These are phyloP conservation scores for Papilio dardanus DNA, from an alignment of 1,140 invertebrate species.

Conservation along the genomic window DNA sequence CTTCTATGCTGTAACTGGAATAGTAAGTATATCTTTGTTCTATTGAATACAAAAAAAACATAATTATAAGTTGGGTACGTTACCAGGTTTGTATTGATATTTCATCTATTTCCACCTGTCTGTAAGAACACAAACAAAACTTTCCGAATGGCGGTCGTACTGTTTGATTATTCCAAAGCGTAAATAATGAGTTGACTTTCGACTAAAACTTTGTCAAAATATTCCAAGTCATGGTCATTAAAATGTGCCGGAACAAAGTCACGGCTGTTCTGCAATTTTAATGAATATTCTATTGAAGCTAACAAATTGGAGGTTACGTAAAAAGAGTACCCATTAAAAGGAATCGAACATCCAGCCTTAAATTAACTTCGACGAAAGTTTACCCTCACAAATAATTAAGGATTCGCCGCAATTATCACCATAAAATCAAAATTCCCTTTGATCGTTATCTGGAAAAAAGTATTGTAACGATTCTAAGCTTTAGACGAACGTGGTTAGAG, in stretches of 20 bases:
- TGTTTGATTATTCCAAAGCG: background rate
- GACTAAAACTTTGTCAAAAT: conserved; percentile 53
- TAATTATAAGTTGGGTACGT: background rate
- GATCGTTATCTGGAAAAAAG: conserved; percentile 70
- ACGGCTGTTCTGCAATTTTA: conserved; percentile 62
- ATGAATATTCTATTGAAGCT: conserved; percentile 76
- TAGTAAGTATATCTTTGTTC: background rate
- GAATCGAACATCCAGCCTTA: conserved; percentile 75
- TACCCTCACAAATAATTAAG: conserved; percentile 82
- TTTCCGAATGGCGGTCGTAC: background rate
- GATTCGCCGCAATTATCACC: conserved; percentile 82
- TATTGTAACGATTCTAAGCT: conserved; percentile 53
- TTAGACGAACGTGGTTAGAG: conserved; percentile 51
- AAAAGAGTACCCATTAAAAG: conserved; percentile 81
- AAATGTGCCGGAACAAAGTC: conserved; percentile 60
- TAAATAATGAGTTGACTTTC: conserved; percentile 21
- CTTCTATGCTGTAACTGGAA: background rate
- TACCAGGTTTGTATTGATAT: background rate
- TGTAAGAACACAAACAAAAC: background rate
- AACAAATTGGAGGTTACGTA: conserved; percentile 78
- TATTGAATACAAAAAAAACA: background rate
- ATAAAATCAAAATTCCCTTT: conserved; percentile 80
- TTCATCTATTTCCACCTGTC: background rate
- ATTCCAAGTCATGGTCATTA: conserved; percentile 60
- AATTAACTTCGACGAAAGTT: conserved; percentile 80